phyloP scores from a whole-genome alignment of 1,140 invertebrate genomes.

The Tetramorium simillimum region DNA sequence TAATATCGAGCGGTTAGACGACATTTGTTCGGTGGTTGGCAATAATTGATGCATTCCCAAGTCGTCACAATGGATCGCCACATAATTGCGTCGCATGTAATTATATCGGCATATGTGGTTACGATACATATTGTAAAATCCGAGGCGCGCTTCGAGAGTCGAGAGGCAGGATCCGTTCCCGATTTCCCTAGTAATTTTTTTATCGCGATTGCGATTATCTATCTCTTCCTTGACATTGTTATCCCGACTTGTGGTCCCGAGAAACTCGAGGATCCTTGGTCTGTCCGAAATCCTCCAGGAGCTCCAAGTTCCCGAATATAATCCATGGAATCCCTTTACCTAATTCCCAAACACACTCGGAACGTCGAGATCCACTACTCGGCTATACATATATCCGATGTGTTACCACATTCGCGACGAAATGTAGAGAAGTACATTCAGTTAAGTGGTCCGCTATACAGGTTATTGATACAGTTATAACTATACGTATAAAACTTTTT shows the following conservation, averaged over 20 bases:
- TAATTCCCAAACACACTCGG: slow-evolving; percentile 60
- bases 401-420: slow-evolving; percentile 45
- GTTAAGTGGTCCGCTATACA: background rate
- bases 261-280: slow-evolving; percentile 47
- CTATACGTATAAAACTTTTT: background rate
- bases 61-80: slow-evolving; percentile 29
- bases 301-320: slow-evolving; percentile 60
- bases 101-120: slow-evolving; percentile 28
- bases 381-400: slow-evolving; percentile 3
- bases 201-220: background rate
- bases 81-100: slow-evolving; percentile 46
- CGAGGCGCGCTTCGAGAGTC: background rate
- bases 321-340: slow-evolving; percentile 61
- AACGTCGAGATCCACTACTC: slow-evolving; percentile 44
- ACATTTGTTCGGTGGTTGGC: slow-evolving; percentile 32
- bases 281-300: slow-evolving; percentile 52
- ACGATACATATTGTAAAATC: slow-evolving; percentile 24
- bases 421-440: slow-evolving; percentile 17
- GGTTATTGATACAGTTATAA: background rate
- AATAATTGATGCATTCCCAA: slow-evolving; percentile 54
- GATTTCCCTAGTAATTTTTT: slow-evolving; percentile 38
- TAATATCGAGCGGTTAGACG: slow-evolving; percentile 55
- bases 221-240: slow-evolving; percentile 39
- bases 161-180: too few relatives aligned
- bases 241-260: slow-evolving; percentile 50